phyloP scores from a whole-genome alignment of 1,140 invertebrate species.

The Diprion similis region DNA sequence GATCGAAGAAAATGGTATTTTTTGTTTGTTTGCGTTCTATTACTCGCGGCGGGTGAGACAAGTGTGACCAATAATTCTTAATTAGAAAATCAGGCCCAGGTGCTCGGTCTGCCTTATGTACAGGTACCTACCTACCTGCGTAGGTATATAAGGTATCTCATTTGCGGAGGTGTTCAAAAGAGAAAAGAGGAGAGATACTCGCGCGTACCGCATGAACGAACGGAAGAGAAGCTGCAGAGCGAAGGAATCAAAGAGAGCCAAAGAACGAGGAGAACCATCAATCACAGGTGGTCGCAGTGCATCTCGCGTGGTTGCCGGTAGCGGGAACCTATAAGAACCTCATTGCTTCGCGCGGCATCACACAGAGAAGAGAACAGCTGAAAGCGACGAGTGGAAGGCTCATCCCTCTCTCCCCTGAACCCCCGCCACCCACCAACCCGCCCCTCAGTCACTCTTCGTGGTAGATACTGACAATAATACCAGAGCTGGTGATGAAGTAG shows the following conservation, averaged over 20 bases:
- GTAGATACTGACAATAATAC: too few species aligned
- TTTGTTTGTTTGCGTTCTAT: slow-evolving; percentile 1
- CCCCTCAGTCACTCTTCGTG: slow-evolving; percentile 26
- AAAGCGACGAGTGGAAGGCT: slow-evolving; percentile 20
- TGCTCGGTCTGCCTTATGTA: background rate
- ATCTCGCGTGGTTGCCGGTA: slow-evolving; percentile 44
- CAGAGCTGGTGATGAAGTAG: too few species aligned
- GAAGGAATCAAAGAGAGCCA: slow-evolving; percentile 21
- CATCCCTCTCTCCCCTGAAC: slow-evolving; percentile 32
- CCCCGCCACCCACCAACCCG: slow-evolving; percentile 26
- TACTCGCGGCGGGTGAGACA: slow-evolving; percentile 3
- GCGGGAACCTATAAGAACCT: slow-evolving; percentile 47
- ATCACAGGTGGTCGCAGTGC: slow-evolving; percentile 46
- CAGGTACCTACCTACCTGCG: too few species aligned
- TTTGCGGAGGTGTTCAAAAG: slow-evolving; percentile 8
- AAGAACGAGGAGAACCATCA: slow-evolving; percentile 49
- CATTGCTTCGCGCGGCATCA: slow-evolving; percentile 39
- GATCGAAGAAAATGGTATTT: background rate
- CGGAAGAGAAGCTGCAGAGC: slow-evolving; percentile 32
- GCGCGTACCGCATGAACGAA: slow-evolving; percentile 16
- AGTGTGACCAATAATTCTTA: slow-evolving; percentile 50
- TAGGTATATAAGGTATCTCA: background rate
- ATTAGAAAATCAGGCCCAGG: slow-evolving; percentile 38
- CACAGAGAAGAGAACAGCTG: slow-evolving; percentile 28
- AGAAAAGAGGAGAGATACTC: slow-evolving; percentile 13